A percentile compares a stretch with the other conserved stretches of the same genome.
phyloP scores from a whole-genome alignment of 2,113 vertebrate species.

The Micromys minutus region DNA sequence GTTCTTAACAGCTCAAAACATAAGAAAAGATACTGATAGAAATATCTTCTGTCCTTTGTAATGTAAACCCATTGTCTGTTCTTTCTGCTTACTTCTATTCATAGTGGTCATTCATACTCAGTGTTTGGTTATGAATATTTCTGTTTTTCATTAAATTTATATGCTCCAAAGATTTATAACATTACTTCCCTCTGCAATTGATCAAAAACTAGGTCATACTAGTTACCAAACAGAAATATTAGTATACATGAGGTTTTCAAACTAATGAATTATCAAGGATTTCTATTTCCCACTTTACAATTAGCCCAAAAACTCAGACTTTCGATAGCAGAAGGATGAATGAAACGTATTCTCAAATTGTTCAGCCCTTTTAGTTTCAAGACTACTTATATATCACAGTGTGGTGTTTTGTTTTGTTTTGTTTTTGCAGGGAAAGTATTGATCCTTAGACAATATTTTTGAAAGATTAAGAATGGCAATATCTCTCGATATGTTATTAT shows the following conservation, averaged over 20 bases:
- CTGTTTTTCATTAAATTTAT: not conserved
- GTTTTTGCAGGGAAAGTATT: not conserved
- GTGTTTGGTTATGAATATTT: not conserved
- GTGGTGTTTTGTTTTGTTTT: not conserved
- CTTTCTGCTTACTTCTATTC: not conserved
- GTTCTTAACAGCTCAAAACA: not conserved
- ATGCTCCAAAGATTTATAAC: not conserved
- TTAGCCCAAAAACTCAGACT: not conserved
- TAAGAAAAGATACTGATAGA: not conserved
- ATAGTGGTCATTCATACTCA: not conserved
- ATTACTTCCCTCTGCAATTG: not conserved
- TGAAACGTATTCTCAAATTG: not conserved
- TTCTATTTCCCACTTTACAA: not conserved
- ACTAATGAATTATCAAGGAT: not conserved
- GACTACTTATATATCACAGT: not conserved
- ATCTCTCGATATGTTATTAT: not conserved
- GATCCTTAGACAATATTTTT: not conserved
- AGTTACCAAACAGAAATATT: not conserved
- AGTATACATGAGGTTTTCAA: not conserved
- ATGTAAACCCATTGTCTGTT: not conserved
- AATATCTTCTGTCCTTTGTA: not conserved
- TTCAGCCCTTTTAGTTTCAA: not conserved
- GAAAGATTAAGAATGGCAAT: not conserved
- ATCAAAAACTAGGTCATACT: not conserved
- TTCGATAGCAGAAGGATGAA: not conserved